A percentile compares a stretch with the other conserved stretches of the same genome.
These are phyloP conservation scores for Asteroscopus sphinx DNA, from an alignment of 2,888 invertebrate species.

Conservation along the genomic window DNA sequence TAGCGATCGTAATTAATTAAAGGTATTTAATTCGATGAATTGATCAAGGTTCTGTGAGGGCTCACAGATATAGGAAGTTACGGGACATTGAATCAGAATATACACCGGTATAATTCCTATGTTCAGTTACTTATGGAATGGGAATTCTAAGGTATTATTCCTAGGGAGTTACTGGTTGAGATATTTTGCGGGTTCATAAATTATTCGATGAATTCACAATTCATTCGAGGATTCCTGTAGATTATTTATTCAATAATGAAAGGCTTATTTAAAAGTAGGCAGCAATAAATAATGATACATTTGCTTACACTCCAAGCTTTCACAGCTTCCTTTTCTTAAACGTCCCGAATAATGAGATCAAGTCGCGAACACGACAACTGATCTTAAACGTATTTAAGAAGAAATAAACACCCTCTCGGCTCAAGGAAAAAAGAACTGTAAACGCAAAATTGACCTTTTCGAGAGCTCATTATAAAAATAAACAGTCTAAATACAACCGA, in stretches of 20 bases:
- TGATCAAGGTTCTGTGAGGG: constrained; percentile 79
- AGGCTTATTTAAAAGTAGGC: constrained; percentile 42
- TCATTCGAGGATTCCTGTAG: constrained; percentile 22
- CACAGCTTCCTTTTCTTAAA: constrained; percentile 35
- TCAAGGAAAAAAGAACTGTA: constrained; percentile 34
- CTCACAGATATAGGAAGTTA: constrained; percentile 57
- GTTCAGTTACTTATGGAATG: constrained; percentile 29
- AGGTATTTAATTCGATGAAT: constrained; percentile 79
- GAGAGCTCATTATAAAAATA: constrained; percentile 71
- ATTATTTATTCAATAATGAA: constrained; percentile 20
- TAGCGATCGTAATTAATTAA: constrained; percentile 85
- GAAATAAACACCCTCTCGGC: constrained; percentile 48
- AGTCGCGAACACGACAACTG: constrained; percentile 51
- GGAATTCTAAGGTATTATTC: constrained; percentile 46
- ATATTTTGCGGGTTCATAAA: constrained; percentile 22
- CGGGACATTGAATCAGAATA: constrained; percentile 43
- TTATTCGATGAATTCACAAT: constrained; percentile 9
- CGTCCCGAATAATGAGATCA: constrained; percentile 52
- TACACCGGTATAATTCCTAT: constrained; percentile 31
- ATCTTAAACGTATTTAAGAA: constrained; percentile 57
- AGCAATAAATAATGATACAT: constrained; percentile 45
- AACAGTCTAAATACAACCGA: constrained; percentile 71
- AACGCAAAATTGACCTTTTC: constrained; percentile 61
- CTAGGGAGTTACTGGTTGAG: constrained; percentile 22
- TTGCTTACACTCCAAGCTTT: constrained; percentile 35